phyloP scores from a whole-genome alignment of 2,888 invertebrate genomes.

The Desoria tigrina region DNA sequence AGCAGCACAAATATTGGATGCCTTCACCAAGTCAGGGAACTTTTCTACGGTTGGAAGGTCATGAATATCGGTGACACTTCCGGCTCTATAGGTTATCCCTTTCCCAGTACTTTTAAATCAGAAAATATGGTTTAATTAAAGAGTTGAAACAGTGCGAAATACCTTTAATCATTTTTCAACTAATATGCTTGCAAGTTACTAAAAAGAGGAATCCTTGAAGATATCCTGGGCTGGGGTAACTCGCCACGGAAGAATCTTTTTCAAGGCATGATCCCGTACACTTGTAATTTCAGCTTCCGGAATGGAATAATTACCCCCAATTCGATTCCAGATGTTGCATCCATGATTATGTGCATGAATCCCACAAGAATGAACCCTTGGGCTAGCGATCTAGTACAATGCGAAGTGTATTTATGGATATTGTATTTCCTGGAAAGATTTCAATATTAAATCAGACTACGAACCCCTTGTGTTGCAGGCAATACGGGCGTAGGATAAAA shows the following conservation, averaged over 20 bases:
- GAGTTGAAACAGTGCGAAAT: too few species aligned
- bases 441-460: not conserved
- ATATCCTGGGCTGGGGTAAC: slow-evolving; percentile 39
- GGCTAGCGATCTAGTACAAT: slow-evolving; percentile 17
- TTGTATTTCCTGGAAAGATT: not conserved
- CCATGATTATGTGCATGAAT: slow-evolving; percentile 39
- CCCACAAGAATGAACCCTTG: slow-evolving; percentile 45
- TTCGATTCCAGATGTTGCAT: slow-evolving; percentile 46
- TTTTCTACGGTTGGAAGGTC: slow-evolving; percentile 40
- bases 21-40: slow-evolving; percentile 49
- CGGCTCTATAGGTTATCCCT: slow-evolving; percentile 40
- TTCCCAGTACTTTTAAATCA: slow-evolving; percentile 46
- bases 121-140: too few species aligned
- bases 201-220: slow-evolving; percentile 42
- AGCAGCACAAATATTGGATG: slow-evolving; percentile 48
- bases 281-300: slow-evolving; percentile 25
- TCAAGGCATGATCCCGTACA: slow-evolving; percentile 48
- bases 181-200: too few species aligned
- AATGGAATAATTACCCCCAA: slow-evolving; percentile 36
- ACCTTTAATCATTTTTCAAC: too few species aligned
- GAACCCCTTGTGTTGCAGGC: slow-evolving; percentile 45
- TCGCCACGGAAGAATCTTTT: slow-evolving; percentile 50
- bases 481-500: slow-evolving; percentile 50
- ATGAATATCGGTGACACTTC: slow-evolving; percentile 26
- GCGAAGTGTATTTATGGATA: not conserved